These are phyloP conservation scores for Limosa lapponica DNA, from an alignment of 2,797 vertebrate species.

Conservation along the genomic window DNA sequence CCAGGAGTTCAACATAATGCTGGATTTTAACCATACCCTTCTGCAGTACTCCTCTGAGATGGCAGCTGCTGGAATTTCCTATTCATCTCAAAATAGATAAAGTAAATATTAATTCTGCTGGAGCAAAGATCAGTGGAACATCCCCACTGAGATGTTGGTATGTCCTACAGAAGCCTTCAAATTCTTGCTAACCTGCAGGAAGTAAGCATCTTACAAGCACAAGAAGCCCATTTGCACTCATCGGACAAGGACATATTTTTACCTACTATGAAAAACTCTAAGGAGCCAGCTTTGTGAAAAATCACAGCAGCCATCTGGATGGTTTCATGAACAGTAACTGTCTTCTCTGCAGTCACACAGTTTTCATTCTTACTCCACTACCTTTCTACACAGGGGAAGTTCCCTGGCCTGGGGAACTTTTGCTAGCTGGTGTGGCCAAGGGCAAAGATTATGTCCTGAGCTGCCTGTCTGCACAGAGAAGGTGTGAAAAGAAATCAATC, in stretches of 20 bases:
- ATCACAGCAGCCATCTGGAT: not conserved
- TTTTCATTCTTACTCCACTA: not conserved
- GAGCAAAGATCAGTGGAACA: not conserved
- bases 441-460: not conserved
- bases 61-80: slow-evolving; percentile 43
- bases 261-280: not conserved
- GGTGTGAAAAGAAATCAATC: not conserved
- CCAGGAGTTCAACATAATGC: not conserved
- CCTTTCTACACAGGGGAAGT: not conserved
- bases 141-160: not conserved
- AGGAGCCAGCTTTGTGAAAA: not conserved
- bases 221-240: not conserved
- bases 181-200: not conserved
- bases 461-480: not conserved
- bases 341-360: not conserved
- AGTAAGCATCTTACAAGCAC: not conserved
- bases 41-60: slow-evolving; percentile 14
- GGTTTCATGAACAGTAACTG: not conserved
- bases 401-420: not conserved
- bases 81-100: not conserved
- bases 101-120: slow-evolving; percentile 42
- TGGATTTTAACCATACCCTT: slow-evolving; percentile 39
- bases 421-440: not conserved
- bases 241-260: not conserved
- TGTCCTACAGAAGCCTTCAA: not conserved